Percentiles rank a stretch among this genome's conserved stretches.
phyloP scores from a whole-genome alignment of 2,797 vertebrate species.

The Sciaenops ocellatus region DNA sequence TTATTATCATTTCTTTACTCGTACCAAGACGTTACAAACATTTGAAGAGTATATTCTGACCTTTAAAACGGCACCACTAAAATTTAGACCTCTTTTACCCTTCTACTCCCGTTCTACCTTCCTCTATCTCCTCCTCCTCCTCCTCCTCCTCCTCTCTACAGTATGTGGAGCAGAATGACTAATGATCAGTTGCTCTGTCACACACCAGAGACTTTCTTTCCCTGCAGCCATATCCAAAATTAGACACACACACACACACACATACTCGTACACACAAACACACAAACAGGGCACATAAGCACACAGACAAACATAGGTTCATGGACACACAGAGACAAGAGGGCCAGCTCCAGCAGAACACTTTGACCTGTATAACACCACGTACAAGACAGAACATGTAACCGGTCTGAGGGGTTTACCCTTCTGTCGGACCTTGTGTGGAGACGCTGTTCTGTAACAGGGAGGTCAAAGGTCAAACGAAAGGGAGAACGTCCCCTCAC shows the following conservation, averaged over 20 bases:
- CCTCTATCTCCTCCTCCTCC: slow-evolving; percentile 30
- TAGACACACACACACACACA: slow-evolving; percentile 61
- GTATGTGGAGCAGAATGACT: slow-evolving; percentile 83
- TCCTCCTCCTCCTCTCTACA: slow-evolving; percentile 40
- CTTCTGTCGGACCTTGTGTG: not conserved
- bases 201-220: slow-evolving; percentile 76
- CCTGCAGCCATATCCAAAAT: slow-evolving; percentile 82
- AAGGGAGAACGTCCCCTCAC: not conserved
- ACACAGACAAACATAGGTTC: not conserved
- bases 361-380: slow-evolving; percentile 19
- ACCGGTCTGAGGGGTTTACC: not conserved
- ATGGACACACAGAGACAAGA: not conserved
- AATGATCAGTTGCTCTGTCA: slow-evolving; percentile 81
- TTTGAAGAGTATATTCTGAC: slow-evolving; percentile 1
- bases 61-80: slow-evolving; percentile 13
- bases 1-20: slow-evolving; percentile 14
- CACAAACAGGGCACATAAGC: not conserved
- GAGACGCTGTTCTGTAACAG: not conserved
- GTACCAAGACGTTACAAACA: not conserved
- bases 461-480: slow-evolving; percentile 17
- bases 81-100: slow-evolving; percentile 1
- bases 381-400: not conserved
- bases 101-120: slow-evolving; percentile 4
- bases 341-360: not conserved
- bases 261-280: not conserved